Conservation (phyloP, 2,113 vertebrate genomes). For the Onychostoma macrolepis region DNA sequence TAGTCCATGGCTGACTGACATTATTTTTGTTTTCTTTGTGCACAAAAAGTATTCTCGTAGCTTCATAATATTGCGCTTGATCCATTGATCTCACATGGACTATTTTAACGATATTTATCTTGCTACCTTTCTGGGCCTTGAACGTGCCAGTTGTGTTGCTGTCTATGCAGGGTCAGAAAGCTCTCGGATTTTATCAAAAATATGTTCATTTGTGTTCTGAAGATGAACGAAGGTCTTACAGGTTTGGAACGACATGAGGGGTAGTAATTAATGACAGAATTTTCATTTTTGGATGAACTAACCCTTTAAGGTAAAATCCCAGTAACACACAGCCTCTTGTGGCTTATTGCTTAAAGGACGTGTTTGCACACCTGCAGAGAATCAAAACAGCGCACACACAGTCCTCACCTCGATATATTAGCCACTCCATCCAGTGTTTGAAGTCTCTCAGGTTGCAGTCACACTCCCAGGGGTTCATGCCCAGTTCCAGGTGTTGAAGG, state of each 20-base stretch:
- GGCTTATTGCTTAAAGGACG: not conserved
- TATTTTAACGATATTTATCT: not conserved
- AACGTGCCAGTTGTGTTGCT: not conserved
- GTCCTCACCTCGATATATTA: constrained; percentile 91
- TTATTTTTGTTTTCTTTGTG: not conserved
- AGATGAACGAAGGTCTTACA: not conserved
- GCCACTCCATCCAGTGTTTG: constrained; percentile 99
- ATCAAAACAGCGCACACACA: not conserved
- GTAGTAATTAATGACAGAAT: not conserved
- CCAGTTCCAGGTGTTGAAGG: constrained; percentile 90
- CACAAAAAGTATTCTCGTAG: not conserved
- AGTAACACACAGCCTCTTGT: not conserved
- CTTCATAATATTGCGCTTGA: not conserved
- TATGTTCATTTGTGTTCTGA: not conserved
- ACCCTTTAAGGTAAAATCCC: not conserved
- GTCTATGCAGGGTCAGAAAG: not conserved
- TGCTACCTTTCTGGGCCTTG: not conserved
- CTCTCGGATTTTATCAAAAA: not conserved
- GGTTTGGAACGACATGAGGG: not conserved
- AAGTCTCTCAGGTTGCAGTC: constrained; percentile 97
- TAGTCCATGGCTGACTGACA: too few species aligned
- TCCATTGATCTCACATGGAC: too few species aligned
- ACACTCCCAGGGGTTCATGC: constrained; percentile 97
- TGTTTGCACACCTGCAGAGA: not conserved
- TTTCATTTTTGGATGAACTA: not conserved